These are phyloP conservation scores for Lophochroa leadbeateri DNA, from an alignment of 2,113 vertebrate species.

Conservation along the genomic window DNA sequence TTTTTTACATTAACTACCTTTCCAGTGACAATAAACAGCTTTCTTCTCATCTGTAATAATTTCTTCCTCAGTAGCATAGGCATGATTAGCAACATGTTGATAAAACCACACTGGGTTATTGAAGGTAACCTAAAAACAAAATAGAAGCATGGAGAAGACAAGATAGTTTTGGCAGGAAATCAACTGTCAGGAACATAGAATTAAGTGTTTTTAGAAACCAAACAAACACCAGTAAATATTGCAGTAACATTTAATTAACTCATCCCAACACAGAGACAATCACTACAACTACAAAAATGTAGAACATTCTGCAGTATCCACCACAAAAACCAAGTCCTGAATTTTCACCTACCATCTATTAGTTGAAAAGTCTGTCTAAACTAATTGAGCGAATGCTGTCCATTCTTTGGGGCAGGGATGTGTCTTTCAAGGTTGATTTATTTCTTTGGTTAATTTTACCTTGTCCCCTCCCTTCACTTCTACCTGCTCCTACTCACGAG, in stretches of 20 bases:
- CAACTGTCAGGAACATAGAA: background rate
- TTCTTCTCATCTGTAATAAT: slow-evolving; percentile 32
- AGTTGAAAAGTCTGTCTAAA: background rate
- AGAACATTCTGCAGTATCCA: background rate
- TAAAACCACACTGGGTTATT: slow-evolving; percentile 83
- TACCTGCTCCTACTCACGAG: background rate
- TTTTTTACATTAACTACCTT: slow-evolving; percentile 38
- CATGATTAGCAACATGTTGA: slow-evolving; percentile 78
- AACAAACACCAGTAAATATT: slow-evolving; percentile 75
- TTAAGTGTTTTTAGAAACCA: slow-evolving; percentile 7
- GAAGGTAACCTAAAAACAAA: slow-evolving; percentile 6
- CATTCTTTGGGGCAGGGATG: background rate
- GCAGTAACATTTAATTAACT: slow-evolving; percentile 50
- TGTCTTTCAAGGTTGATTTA: background rate
- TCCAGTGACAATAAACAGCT: slow-evolving; percentile 76
- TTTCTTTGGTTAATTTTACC: background rate
- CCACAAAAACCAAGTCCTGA: background rate
- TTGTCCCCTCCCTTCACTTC: background rate
- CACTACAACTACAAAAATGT: background rate
- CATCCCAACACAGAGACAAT: background rate
- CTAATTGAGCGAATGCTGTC: background rate
- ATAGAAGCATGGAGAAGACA: background rate
- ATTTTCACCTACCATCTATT: background rate
- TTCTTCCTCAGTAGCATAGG: slow-evolving; percentile 74
- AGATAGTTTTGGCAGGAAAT: slow-evolving; percentile 4